These are phyloP conservation scores for Antheraea mylitta DNA, from an alignment of 1,140 invertebrate genomes.

Conservation along the genomic window DNA sequence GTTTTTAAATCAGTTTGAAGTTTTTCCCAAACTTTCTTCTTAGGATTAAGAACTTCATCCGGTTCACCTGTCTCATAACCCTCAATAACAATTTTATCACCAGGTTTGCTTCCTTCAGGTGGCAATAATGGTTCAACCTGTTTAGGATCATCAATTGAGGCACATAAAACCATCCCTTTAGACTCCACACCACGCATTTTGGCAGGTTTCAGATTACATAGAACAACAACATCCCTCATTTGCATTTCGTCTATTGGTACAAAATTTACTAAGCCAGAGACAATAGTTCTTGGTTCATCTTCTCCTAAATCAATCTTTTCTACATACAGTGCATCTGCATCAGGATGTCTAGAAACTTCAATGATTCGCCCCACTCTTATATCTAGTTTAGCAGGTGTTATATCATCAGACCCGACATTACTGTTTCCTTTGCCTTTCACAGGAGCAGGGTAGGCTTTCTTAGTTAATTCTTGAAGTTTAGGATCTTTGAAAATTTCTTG, in stretches of 20 bases:
- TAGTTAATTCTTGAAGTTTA: conserved; percentile 84
- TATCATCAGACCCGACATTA: conserved; percentile 78
- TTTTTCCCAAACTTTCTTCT: conserved; percentile 99
- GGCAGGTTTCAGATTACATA: conserved; percentile 96
- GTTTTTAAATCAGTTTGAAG: conserved; percentile 90
- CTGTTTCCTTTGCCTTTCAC: conserved; percentile 53
- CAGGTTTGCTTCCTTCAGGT: conserved; percentile 85
- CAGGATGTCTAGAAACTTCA: conserved; percentile 94
- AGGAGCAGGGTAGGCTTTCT: conserved; percentile 89
- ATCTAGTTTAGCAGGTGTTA: conserved; percentile 88
- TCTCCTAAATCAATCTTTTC: conserved; percentile 94
- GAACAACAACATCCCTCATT: conserved; percentile 90
- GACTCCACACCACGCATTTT: conserved; percentile 95
- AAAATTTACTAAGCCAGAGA: conserved; percentile 91
- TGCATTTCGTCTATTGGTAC: conserved; percentile 93
- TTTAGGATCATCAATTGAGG: conserved; percentile 88
- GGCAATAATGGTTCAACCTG: conserved; percentile 92
- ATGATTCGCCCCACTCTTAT: conserved; percentile 96
- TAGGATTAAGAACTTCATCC: conserved; percentile 95
- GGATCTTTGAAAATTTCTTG: conserved; percentile 91
- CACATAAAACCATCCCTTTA: conserved; percentile 94
- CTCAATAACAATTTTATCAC: conserved; percentile 91
- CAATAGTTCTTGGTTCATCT: conserved; percentile 81
- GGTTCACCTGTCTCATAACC: conserved; percentile 88
- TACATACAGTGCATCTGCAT: conserved; percentile 97